Evolutionary conservation across 2,113 vertebrate genomes (phyloP), one percentile per base, ranked within the genome.

Genomic region (Bucco capensis): DNA sequence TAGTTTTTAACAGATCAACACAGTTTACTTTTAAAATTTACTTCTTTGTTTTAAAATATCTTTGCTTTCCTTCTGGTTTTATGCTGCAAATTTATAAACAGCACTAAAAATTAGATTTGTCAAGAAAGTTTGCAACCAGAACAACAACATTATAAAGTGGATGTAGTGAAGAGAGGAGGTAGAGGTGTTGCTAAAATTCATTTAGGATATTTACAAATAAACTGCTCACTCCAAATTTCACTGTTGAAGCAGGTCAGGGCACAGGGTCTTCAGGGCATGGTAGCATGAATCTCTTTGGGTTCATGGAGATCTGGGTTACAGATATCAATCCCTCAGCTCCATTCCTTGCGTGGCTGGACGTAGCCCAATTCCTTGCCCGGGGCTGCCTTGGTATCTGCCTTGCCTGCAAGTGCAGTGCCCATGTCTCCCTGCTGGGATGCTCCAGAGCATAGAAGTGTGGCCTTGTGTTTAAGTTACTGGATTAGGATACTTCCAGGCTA

Each of bases 261-360:
- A 1, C 44, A 47, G 14, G 6, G 5, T 50, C 16, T 76, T 90
- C 38, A 4, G 54, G 22, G 17, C 11, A 16, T 3, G 12, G 11
- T 14, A 0, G 2, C 25, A 2, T 27, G 56, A 40, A 53, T 50
- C 22, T 33, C 14, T 83, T 40, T 18, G 27, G 4, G 8, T 47
- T 84, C 60, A 11, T 0, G 3, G 65, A 44, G 31, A 27, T 35
- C 58, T 21, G 40, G 35, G n/a, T 17, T 64, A 71, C 35, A 64
- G 14, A 31, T 42, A 31, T 42, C 15, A 54, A 70, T 12, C 18
- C 7, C 42, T 86, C 58, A 49, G 37, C 46, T 62, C 54, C 2
- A 4, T 16, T 76, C 44, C 37, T 37, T 22, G 54, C 4, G 0
- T n/a, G 46, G 37, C 37, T 27, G 14, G 35, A 56, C 0, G 0